Evolutionary conservation across 2,797 vertebrate genomes (phyloP).

Genomic region (Enteromius radiatus): DNA sequence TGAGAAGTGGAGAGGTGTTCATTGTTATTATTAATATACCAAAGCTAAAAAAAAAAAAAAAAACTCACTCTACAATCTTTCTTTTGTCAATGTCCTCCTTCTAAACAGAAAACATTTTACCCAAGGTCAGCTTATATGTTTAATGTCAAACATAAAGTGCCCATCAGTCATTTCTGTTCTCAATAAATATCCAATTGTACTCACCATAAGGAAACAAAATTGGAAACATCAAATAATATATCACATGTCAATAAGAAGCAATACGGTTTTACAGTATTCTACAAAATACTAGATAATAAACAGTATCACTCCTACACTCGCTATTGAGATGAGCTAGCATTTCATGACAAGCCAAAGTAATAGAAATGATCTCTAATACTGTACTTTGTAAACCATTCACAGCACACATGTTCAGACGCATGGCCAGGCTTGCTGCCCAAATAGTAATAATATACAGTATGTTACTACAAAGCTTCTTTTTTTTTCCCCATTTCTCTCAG

Average conservation of each 20-base stretch:
- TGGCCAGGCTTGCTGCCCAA: neutral
- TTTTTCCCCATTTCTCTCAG: neutral
- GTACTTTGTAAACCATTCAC: constrained; percentile 23
- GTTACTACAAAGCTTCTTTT: constrained; percentile 2
- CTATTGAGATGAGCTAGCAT: neutral
- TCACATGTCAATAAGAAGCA: neutral
- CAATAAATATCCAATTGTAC: constrained; percentile 52
- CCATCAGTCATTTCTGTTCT: constrained; percentile 1
- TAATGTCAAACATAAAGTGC: constrained; percentile 20
- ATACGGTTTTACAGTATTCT: constrained; percentile 7
- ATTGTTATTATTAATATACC: neutral
- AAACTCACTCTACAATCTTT: neutral
- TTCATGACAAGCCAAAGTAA: constrained; percentile 20
- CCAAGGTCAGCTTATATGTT: constrained; percentile 2
- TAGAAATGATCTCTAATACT: neutral
- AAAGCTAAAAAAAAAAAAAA: constrained; percentile 1
- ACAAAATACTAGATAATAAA: neutral
- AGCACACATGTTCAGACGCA: constrained; percentile 14
- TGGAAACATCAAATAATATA: neutral
- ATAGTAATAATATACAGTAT: constrained; percentile 13
- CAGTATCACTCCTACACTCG: neutral
- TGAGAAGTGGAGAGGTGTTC: neutral
- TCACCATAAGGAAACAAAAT: constrained; percentile 2
- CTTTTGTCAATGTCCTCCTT: neutral
- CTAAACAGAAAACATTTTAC: neutral